Evolutionary conservation across 2,113 vertebrate genomes (phyloP), one percentile per base, ranked within the genome.

Genomic region (Leptobrachium leishanense): DNA sequence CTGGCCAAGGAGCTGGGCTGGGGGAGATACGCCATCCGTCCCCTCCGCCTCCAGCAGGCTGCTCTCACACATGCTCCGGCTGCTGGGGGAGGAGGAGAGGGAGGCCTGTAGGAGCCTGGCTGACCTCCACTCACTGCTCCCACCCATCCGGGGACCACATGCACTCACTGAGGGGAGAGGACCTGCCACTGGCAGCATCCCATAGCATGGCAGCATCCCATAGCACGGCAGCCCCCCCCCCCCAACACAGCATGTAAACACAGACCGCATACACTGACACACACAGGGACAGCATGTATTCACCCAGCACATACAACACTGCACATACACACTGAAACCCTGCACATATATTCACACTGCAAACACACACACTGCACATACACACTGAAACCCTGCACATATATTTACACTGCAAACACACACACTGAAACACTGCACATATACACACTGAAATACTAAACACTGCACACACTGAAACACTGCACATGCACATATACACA

Each of bases 21-120:
- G 74, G 88, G 83, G 64, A 93, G 91, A 67, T 93, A 95, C 89
- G 93, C 95, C 90, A 94, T 91, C 86, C 91, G 89, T 88, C 88
- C 82, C 74, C 84, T 80, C 83, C 69, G 55, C 82, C 84, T 85
- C 83, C 67, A 41, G 82, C 63, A 77, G 82, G 84, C 75, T 65
- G 74, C 82, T 53, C 86, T 86, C 81, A 87, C 84, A 50, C 59
- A 20, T 43, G 84, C 83, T 85, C 43, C 82, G 86, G 76, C 82
- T 59, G 41, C 1, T 85, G 75, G 81, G 53, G 79, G 75, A 67
- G 53, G 2, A 85, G 75, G 81, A 53, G 79, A 77, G 76, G 72
- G 53, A 79, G 77, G 54, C 50, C 85, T 75, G 81, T 68, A 40
- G 7, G 68, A 90, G 84, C 90, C 91, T 82, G 2, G 80, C 72